Percentiles rank a stretch among this genome's conserved stretches.
Conservation (phyloP, 2,113 vertebrate species). For the Merops nubicus region DNA sequence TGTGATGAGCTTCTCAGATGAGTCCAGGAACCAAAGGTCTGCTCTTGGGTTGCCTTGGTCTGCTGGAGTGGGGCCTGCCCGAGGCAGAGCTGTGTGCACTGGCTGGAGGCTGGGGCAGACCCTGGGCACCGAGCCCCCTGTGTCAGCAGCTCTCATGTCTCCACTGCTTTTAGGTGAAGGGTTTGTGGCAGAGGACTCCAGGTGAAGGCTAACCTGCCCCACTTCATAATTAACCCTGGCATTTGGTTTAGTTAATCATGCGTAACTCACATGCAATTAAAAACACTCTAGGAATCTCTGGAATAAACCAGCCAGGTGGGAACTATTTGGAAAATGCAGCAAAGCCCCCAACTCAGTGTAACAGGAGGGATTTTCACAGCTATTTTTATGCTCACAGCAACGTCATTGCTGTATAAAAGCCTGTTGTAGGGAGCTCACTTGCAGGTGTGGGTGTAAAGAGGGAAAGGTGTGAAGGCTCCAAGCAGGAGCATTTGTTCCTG, state of each 20-base stretch:
- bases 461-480: conserved; percentile 25
- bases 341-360: background rate
- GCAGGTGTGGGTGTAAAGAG: conserved; percentile 34
- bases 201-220: background rate
- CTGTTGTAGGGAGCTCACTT: background rate
- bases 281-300: background rate
- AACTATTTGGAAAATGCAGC: background rate
- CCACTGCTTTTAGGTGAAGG: background rate
- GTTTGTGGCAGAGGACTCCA: background rate
- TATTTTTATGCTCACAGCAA: background rate
- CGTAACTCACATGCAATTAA: background rate
- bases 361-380: background rate
- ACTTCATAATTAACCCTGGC: background rate
- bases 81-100: background rate
- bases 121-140: background rate
- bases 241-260: background rate
- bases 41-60: background rate
- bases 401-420: accelerated
- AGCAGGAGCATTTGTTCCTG: background rate
- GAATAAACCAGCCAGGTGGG: background rate
- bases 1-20: accelerated
- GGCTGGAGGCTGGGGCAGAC: background rate
- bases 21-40: background rate
- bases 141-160: background rate
- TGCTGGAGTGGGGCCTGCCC: background rate